Percentiles rank a stretch among this genome's conserved stretches.
Evolutionary conservation across 2,113 vertebrate species (phyloP).

Genomic region (Fregetta grallaria): DNA sequence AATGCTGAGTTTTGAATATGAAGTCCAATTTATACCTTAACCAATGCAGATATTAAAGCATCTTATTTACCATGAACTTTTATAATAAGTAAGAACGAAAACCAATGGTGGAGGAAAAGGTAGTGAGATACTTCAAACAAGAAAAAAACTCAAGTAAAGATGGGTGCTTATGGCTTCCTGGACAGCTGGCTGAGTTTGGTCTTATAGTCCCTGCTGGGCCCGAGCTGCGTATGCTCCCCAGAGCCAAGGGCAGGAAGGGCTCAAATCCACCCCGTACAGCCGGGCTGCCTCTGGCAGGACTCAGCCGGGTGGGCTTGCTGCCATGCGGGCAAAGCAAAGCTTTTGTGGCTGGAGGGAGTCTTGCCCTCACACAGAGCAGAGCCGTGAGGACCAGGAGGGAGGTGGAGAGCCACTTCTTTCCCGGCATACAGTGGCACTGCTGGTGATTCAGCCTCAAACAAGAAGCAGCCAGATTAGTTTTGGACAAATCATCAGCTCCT

Average conservation of each 20-base stretch:
- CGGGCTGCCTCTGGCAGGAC: background rate
- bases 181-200: background rate
- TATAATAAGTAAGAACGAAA: background rate
- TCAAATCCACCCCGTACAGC: background rate
- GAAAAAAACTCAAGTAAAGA: background rate
- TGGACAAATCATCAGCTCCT: background rate
- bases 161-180: background rate
- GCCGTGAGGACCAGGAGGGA: background rate
- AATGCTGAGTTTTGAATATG: background rate
- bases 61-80: background rate
- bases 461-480: background rate
- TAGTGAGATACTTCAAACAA: background rate
- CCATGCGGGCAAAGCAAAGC: fast-evolving
- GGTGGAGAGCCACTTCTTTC: background rate
- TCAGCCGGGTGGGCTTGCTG: fast-evolving
- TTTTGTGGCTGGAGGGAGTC: background rate
- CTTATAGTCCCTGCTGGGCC: background rate
- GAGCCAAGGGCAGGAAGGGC: background rate
- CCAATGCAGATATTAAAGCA: background rate
- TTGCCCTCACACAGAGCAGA: background rate
- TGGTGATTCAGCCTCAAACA: background rate
- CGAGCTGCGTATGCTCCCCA: background rate
- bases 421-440: background rate
- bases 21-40: background rate
- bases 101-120: background rate